Percentiles rank a stretch among this genome's conserved stretches.
These are phyloP conservation scores for Vanessa tameamea DNA, from an alignment of 1,140 invertebrate species.

Conservation along the genomic window DNA sequence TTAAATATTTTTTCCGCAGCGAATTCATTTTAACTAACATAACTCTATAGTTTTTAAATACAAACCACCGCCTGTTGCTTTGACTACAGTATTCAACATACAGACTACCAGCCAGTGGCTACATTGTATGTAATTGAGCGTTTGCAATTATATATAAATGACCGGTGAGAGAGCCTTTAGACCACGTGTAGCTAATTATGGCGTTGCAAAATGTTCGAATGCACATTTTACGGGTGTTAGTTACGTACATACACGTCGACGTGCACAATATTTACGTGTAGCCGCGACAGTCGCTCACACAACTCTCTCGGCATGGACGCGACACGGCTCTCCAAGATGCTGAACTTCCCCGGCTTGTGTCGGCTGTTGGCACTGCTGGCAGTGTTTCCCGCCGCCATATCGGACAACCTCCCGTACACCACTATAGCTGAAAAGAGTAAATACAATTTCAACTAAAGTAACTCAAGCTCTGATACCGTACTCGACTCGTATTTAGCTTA, in stretches of 20 bases:
- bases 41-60: no score
- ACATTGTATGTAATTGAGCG: no score
- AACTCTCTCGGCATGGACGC: background rate
- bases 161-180: background rate
- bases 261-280: background rate
- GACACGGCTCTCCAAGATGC: background rate
- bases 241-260: constrained; percentile 1
- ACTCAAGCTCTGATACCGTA: background rate
- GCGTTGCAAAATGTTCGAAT: background rate
- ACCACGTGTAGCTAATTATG: constrained; percentile 1
- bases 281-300: background rate
- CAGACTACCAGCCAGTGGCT: no score
- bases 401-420: constrained; percentile 1
- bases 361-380: background rate
- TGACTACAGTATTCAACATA: no score
- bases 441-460: background rate
- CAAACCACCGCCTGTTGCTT: no score
- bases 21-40: no score
- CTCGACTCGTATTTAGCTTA: background rate
- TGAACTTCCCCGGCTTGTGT: background rate
- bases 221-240: background rate
- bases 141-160: background rate
- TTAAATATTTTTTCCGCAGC: no score
- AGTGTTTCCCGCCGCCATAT: background rate
- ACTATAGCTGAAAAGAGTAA: constrained; percentile 11